phyloP scores from a whole-genome alignment of 2,113 vertebrate genomes.

The Bambusicola thoracicus region DNA sequence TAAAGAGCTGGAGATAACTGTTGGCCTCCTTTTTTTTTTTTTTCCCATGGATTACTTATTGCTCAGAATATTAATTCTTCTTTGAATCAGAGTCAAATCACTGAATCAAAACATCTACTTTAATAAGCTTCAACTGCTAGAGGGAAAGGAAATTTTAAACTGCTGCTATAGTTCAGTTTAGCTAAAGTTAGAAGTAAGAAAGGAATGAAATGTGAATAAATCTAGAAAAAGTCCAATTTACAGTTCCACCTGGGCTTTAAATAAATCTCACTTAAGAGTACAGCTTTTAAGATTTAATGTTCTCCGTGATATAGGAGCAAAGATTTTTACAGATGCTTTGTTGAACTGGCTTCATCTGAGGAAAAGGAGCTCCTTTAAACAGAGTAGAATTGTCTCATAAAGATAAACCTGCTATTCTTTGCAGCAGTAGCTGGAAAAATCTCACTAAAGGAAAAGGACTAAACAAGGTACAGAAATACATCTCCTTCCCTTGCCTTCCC shows the following conservation, averaged over 20 bases:
- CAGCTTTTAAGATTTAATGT: background rate
- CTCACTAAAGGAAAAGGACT: background rate
- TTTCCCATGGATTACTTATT: background rate
- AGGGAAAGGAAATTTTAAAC: constrained; percentile 3
- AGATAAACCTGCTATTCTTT: background rate
- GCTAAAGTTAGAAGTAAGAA: background rate
- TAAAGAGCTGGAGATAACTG: background rate
- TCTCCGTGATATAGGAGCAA: background rate
- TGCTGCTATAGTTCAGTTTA: background rate
- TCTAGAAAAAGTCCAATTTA: background rate
- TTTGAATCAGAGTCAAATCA: background rate
- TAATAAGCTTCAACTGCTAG: background rate
- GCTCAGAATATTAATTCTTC: background rate
- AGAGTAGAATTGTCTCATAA: background rate
- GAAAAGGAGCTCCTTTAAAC: background rate
- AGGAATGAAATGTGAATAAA: background rate
- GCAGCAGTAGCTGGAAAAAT: background rate
- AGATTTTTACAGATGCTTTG: background rate
- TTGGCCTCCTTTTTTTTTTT: background rate
- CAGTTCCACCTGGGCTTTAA: background rate
- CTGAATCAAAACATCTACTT: background rate
- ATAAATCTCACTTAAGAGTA: background rate
- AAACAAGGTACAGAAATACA: background rate
- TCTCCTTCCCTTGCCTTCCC: background rate
- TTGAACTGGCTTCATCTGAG: background rate